These are phyloP conservation scores for Gonioctena quinquepunctata DNA, from an alignment of 1,140 invertebrate genomes.

Conservation along the genomic window DNA sequence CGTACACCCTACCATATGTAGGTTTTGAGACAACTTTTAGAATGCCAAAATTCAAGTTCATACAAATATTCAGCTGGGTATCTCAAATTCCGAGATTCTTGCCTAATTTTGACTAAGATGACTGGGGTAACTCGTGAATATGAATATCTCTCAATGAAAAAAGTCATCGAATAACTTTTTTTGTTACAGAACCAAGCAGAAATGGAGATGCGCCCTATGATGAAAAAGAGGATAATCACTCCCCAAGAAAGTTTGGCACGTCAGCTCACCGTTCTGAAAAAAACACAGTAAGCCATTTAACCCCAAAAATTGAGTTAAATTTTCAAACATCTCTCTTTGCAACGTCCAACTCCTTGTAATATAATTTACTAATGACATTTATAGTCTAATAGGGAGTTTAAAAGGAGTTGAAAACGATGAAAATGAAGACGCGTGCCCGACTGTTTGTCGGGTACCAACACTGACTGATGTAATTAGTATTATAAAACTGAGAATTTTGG, in stretches of 20 bases:
- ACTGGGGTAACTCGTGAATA: no score
- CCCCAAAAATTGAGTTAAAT: neutral
- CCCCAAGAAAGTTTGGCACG: conserved; percentile 61
- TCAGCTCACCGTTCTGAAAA: conserved; percentile 63
- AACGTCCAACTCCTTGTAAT: neutral
- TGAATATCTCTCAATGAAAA: no score
- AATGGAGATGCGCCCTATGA: conserved; percentile 49
- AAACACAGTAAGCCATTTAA: conserved; percentile 54
- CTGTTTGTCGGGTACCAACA: conserved; percentile 7
- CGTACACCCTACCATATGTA: no score
- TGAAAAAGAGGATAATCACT: conserved; percentile 63
- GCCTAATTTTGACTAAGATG: no score
- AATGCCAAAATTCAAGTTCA: no score
- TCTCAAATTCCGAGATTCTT: no score
- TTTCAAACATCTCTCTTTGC: neutral
- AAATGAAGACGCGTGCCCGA: neutral
- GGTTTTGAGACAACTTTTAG: no score
- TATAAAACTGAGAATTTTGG: neutral
- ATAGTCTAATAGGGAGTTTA: neutral
- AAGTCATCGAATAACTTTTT: no score
- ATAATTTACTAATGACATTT: neutral
- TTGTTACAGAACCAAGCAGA: conserved; percentile 47
- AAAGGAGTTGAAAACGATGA: neutral
- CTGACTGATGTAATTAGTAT: conserved; percentile 22
- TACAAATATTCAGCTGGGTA: no score